Base-by-base conservation (phyloP, 2,888 invertebrate genomes). In the Aethes cnicana region DNA sequence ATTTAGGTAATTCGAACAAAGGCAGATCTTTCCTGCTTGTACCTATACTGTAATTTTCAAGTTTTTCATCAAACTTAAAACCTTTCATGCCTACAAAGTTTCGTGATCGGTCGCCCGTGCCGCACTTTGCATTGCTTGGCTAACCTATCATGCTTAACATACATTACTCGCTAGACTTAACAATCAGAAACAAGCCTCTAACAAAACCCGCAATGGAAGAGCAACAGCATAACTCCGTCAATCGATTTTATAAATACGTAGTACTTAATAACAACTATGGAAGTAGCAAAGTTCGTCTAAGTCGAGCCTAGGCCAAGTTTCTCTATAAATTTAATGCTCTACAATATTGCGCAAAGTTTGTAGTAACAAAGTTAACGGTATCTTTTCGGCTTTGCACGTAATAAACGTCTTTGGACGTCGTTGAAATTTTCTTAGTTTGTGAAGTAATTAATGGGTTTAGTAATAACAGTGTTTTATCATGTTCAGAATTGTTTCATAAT, bases 301-400 rank as follows among this genome's bases (percentile, higher is more conserved):
- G 58, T 59, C 61, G 54, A 54, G 44, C 54, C 47, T 36, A 47
- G 56, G 50, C 49, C 41, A 77, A 77, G 68, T 81, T 78, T 63
- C 54, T 61, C 72, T 68, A 81, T 79, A 79, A 79, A 77, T 80
- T 74, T 66, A 64, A 66, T 66, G 66, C 62, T 58, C 56, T 59
- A 64, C 67, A 68, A 63, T 63, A 65, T 60, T 58, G 59, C 62
- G 54, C 55, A 57, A 64, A 64, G 58, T 68, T 69, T 59, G 49
- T 44, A 36, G 54, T 54, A 56, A 53, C 53, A 54, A 61, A 62
- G 58, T 62, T 62, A 23, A 23, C 42, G 37, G 47, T 52, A 55
- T 52, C 57, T 59, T 61, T 61, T 59, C 49, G 55, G 59, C 55
- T 54, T 58, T 52, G 54, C 55, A 53, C 55, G 55, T 59, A 49